Percentiles rank a stretch among this genome's conserved stretches.
These are phyloP conservation scores for Choloepus hoffmanni DNA, from an alignment of 2,113 vertebrate genomes.

Conservation along the genomic window DNA sequence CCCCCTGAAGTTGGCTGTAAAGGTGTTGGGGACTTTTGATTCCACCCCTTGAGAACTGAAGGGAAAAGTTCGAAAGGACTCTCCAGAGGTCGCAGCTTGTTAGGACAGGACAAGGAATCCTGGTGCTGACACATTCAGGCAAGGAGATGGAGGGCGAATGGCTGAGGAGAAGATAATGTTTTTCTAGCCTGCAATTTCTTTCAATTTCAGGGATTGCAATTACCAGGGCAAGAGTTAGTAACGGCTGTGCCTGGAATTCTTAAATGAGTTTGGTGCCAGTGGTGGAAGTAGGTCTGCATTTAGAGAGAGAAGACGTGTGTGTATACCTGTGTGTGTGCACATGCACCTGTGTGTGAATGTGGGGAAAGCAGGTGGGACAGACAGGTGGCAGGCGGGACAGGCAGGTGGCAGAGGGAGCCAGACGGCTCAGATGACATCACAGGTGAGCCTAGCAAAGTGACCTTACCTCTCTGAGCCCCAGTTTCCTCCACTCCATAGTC, in stretches of 20 bases:
- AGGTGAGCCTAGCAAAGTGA: neutral
- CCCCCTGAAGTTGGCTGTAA: neutral
- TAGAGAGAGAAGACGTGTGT: neutral
- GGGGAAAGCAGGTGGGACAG: neutral
- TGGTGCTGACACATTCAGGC: neutral
- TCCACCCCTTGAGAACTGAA: neutral
- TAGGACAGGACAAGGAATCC: slow-evolving; percentile 29
- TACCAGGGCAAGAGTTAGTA: slow-evolving; percentile 71
- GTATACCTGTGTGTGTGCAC: neutral
- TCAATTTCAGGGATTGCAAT: slow-evolving; percentile 76
- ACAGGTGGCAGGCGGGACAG: neutral
- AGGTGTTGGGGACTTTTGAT: neutral
- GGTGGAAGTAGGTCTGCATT: slow-evolving; percentile 43
- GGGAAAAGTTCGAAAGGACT: neutral
- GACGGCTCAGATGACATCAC: neutral
- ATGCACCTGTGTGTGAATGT: neutral
- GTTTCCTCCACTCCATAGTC: neutral
- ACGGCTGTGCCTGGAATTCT: slow-evolving; percentile 68
- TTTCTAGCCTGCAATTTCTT: slow-evolving; percentile 78
- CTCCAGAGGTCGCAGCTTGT: neutral
- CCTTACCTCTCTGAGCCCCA: neutral
- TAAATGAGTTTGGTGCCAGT: slow-evolving; percentile 56
- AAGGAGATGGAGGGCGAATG: neutral
- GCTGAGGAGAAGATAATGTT: slow-evolving; percentile 73
- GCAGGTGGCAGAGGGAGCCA: fast-evolving